Evolutionary conservation across 2,888 invertebrate species (phyloP), one percentile per base, ranked within the genome.

Genomic region (Anodontia alba): DNA sequence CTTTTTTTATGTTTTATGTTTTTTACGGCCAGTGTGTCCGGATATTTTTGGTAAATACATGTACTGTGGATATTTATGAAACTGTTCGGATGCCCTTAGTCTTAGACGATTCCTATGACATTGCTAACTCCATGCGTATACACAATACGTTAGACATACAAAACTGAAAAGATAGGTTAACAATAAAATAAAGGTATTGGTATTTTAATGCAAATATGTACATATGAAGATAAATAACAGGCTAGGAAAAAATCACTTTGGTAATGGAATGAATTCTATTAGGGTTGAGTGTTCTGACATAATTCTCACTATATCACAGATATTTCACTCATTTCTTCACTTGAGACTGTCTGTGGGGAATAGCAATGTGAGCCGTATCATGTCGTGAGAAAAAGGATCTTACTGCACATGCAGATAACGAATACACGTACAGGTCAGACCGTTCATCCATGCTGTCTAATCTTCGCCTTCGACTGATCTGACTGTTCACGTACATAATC

Each of bases 251-350:
- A 62, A 62, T 33, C 62, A 33, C 17, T 17, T 31, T 62, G 31
- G 62, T 62, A 62, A 62, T 62, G 62, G 62, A 62, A 62, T 62
- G 62, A 62, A 62, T 33, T 62, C 62, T 62, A 62, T 31, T 33
- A 20, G 62, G 62, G 62, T 57, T 62, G 62, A 33, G 12, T n/a
- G 26, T 17, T 62, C 17, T 33, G 26, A 62, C 10, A 12, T 3
- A n/a, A 12, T 3, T 29, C 7, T 29, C 54, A 54, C 29, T 26
- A 29, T 29, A 29, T 29, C 26, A 54, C 26, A 54, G 29, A 54
- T 29, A 54, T 26, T 8, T 7, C 29, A 12, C 26, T 29, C 54
- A 54, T 54, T 54, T 49, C 23, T 17, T 49, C n/a, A 49, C 49
- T n/a, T 49, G 20, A n/a, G 23, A 10, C 23, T 5, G 5, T n/a